Evolutionary conservation across 2,113 vertebrate genomes (phyloP), one percentile per base, ranked within the genome.

Genomic region (Nansenia antarctica): DNA sequence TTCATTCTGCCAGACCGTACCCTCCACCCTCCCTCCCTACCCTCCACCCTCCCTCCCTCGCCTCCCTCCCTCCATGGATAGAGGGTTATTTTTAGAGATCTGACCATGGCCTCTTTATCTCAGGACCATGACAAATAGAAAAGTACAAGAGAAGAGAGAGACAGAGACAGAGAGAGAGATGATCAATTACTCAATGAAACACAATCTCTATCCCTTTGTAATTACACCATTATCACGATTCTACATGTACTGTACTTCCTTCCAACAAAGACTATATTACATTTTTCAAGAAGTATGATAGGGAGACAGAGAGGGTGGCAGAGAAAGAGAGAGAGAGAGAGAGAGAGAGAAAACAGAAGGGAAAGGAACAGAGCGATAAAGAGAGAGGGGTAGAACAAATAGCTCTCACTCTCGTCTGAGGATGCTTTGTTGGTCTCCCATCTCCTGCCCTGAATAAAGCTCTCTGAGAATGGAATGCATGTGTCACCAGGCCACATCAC

Each of bases 1-100:
- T n/a, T n/a, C n/a, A n/a, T 42, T 42, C 14, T 18, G 5, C n/a
- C n/a, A 27, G 53, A 55, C 20, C 9, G 24, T 20, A 27, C 24
- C 49, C n/a, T n/a, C 20, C 9, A 11, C 12, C 22, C 3, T 45
- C 39, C 9, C 3, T 47, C 22, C 11, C 0, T 54, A n/a, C 20
- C 20, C 9, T 54, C 20, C 20, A 0, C 8, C 11, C 52, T 14
- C 1, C 9, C n/a, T 54, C 8, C 24, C 24, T 55, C 22, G 2
- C 20, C 49, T 20, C 49, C 49, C 49, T 52, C 20, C 49, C n/a
- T 52, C 15, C 24, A 20, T 55, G 11, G 24, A 27, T 27, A 55
- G 53, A 27, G 22, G 26, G 39, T 30, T 77, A 77, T 77, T 80
- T 77, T 77, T 67, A 80, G 70, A 66, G 18, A 52, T 64, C 57